Base-by-base conservation (phyloP, 2,888 invertebrate genomes). In the Conus canariensis region DNA sequence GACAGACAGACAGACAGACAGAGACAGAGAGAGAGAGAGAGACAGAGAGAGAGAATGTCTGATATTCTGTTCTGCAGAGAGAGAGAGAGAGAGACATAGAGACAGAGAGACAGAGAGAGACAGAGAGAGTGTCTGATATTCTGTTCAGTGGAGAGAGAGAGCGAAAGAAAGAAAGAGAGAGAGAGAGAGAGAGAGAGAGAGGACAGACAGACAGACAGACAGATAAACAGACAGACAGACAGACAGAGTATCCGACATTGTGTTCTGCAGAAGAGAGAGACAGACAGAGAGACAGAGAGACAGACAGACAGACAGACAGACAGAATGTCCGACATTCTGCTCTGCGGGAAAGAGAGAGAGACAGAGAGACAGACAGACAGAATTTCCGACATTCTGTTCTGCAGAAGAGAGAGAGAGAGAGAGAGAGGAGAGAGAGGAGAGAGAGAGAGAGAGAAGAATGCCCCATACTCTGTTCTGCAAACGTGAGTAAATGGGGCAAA, bases 41-140 rank as follows among this genome's bases (percentile, higher is more conserved):
- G 70, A 70, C 16, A 70, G 70, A 70, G 70, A 70, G 6, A 70
- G 70, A 70, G 70, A 70, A 7, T 70, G 22, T 22, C 19, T 16
- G 70, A 70, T 22, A 22, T 22, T 22, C 22, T 70, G 7, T 16
- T 16, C 22, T 22, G 16, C 16, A 22, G 19, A 70, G 22, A 64
- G 77, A 64, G 12, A 77, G 45, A 87, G 77, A 77, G n/a, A 12
- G n/a, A 22, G 30, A 60, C 10, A 74, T 56, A 59, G 60, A 56
- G 60, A 80, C 12, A 30, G 30, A 82, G 82, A 74, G 85, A 83
- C 12, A 83, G 77, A 64, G 45, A 89, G 89, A n/a, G 22, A 83
- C 67, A 70, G 70, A 70, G 70, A 70, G 70, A 70, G 70, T 10
- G 60, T n/a, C n/a, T n/a, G 14, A n/a, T n/a, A n/a, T n/a, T n/a